These are phyloP conservation scores for Dipodomys stephensi DNA, from an alignment of 2,113 vertebrate species.

Conservation along the genomic window DNA sequence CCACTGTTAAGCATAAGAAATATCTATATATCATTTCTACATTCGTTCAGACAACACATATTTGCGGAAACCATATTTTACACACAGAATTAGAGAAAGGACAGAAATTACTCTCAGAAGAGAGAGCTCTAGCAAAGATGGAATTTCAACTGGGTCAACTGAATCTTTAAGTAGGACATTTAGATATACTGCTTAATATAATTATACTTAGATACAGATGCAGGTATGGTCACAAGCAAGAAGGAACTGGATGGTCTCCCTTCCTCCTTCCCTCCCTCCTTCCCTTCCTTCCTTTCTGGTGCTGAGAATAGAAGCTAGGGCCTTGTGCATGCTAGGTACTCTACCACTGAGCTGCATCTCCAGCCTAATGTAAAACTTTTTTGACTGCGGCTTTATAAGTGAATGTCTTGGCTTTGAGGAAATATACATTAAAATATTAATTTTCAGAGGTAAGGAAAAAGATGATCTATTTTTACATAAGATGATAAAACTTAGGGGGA, in stretches of 20 bases:
- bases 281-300: neutral
- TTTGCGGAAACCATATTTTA: slow-evolving; percentile 26
- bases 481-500: neutral
- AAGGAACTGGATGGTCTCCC: neutral
- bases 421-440: neutral
- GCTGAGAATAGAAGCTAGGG: neutral
- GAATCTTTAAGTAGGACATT: slow-evolving; percentile 19
- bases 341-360: neutral
- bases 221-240: neutral
- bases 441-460: neutral
- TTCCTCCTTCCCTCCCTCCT: no score
- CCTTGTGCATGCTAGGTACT: neutral
- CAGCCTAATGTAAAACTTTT: neutral
- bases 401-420: neutral
- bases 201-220: neutral
- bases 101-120: slow-evolving; percentile 20
- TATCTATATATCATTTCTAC: slow-evolving; percentile 54
- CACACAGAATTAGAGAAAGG: neutral
- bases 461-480: neutral
- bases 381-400: neutral
- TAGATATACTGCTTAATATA: neutral
- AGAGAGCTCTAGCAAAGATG: neutral
- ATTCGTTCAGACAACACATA: neutral
- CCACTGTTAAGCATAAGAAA: neutral
- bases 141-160: slow-evolving; percentile 46